Percentiles rank a stretch among this genome's conserved stretches.
Conservation (phyloP, 2,113 vertebrate genomes). For the Corythornis cristatus region DNA sequence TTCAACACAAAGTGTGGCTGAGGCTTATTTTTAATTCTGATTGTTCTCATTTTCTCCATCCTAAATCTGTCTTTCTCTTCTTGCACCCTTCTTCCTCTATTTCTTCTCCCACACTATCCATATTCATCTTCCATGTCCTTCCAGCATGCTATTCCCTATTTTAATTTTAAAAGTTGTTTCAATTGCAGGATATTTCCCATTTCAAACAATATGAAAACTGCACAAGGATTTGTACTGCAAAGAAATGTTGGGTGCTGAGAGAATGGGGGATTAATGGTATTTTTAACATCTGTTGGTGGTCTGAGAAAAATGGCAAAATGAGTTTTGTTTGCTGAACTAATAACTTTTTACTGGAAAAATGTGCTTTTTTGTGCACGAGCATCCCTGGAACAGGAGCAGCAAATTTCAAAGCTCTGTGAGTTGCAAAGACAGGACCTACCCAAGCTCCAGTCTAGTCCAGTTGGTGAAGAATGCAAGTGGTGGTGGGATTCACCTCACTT, state of each 20-base stretch:
- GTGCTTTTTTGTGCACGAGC: neutral
- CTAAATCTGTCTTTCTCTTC: slow-evolving; percentile 14
- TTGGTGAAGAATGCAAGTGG: neutral
- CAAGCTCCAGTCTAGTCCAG: neutral
- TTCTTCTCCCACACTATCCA: neutral
- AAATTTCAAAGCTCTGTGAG: neutral
- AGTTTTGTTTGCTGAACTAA: neutral
- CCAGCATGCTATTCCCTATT: neutral
- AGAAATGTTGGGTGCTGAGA: neutral
- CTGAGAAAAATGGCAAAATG: neutral
- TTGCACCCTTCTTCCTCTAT: neutral
- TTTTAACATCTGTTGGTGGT: neutral
- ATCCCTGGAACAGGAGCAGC: neutral
- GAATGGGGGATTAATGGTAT: neutral
- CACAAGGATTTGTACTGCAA: neutral
- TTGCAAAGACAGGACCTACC: neutral
- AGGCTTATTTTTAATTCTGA: slow-evolving; percentile 30
- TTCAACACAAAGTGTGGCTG: neutral
- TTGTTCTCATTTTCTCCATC: neutral
- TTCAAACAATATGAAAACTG: neutral
- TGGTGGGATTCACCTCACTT: neutral
- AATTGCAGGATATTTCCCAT: neutral
- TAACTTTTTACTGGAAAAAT: neutral
- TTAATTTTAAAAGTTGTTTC: neutral
- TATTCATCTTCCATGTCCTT: neutral